Evolutionary conservation across 2,888 invertebrate species (phyloP), one percentile per base, ranked within the genome.

Genomic region (Hydriomena furcata): DNA sequence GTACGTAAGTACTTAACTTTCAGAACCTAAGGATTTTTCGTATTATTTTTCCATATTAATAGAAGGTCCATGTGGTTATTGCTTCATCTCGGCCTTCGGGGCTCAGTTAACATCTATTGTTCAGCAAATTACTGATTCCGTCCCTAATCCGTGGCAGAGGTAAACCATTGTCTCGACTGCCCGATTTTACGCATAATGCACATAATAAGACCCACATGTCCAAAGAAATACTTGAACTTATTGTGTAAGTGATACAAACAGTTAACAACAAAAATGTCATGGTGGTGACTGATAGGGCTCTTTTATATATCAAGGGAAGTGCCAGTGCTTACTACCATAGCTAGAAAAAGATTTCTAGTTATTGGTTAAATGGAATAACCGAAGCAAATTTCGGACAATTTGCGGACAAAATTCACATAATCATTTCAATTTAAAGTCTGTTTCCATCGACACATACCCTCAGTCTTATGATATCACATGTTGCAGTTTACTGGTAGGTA

Each of bases 51-150:
- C 17, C 17, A 17, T 17, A 17, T 60, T 60, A 63, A 64, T 61
- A 60, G 65, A 64, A 71, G 68, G 63, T 63, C 59, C 52, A 63
- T 66, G 60, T 67, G 62, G 73, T 65, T 62, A 71, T 84, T 82
- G 68, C 81, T 61, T 66, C 76, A 79, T 68, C 64, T 61, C 72
- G 73, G 78, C 88, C 88, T 88, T 87, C 85, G 71, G 72, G 79
- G 76, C 73, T 83, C 79, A 77, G 79, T 83, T 82, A 79, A 73
- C 79, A 73, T 78, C 81, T 76, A 89, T 88, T 88, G 87, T 88
- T 84, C 63, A 76, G 73, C 66, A 81, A 86, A 84, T 82, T 77
- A 78, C 78, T 77, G 76, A 81, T 79, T 82, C 80, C 75, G 80
- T 78, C 82, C 78, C 80, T 85, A 85, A 85, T 84, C 82, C 71